These are phyloP conservation scores for Chymomyza amoena DNA, from an alignment of 2,888 invertebrate genomes.

Conservation along the genomic window DNA sequence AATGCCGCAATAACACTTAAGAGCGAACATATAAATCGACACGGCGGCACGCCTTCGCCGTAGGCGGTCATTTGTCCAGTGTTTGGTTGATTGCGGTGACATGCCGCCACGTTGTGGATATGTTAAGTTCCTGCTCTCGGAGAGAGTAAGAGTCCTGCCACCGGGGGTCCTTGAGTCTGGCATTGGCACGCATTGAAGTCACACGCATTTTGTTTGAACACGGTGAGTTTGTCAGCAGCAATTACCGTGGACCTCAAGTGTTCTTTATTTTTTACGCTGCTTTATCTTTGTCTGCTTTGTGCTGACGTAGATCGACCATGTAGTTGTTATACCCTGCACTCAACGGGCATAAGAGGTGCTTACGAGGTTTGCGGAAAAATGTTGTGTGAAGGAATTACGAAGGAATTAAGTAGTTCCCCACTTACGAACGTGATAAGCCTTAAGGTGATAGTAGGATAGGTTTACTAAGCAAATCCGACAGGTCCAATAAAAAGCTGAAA, in stretches of 20 bases:
- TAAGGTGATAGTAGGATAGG: no score
- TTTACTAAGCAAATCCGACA: no score
- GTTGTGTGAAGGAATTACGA: no score
- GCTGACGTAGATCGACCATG: conserved; percentile 3
- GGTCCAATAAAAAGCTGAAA: no score
- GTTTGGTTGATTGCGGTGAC: conserved; percentile 22
- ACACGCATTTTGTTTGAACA: conserved; percentile 25
- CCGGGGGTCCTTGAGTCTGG: conserved; percentile 34
- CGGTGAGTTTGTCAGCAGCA: conserved; percentile 65
- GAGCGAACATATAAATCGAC: conserved; percentile 80
- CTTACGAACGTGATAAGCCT: no score
- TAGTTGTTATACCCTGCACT: background rate
- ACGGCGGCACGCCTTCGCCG: background rate
- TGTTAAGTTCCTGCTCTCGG: conserved; percentile 14
- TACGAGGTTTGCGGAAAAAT: no score
- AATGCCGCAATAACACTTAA: conserved; percentile 54
- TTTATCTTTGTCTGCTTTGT: conserved; percentile 20
- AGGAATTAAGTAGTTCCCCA: no score
- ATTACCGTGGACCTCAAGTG: conserved; percentile 68
- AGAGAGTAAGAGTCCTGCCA: conserved; percentile 10
- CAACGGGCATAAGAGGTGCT: no score
- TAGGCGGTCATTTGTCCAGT: conserved; percentile 72
- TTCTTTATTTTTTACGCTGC: conserved; percentile 35
- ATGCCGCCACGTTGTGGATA: conserved; percentile 6
- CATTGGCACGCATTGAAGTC: conserved; percentile 43